Conservation (phyloP, 2,797 vertebrate genomes). For the Rhodeus uyekii region DNA sequence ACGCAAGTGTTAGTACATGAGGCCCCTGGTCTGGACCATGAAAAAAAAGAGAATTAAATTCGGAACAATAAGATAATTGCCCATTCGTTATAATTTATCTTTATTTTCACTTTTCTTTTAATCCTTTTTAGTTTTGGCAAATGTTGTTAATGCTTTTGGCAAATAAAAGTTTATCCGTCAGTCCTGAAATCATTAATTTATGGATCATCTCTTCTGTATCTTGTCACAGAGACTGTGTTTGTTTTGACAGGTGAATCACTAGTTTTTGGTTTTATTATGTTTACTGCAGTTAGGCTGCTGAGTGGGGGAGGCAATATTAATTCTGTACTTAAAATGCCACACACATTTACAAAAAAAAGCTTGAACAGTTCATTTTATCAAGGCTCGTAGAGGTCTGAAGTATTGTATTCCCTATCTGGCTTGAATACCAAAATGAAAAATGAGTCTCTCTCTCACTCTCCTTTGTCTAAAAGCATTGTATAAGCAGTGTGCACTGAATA, state of each 20-base stretch:
- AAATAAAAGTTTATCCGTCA: not conserved
- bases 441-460: not conserved
- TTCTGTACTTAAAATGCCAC: conserved; percentile 10
- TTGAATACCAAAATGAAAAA: conserved; percentile 22
- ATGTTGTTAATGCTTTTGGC: no score
- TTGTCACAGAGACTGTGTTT: conserved; percentile 7
- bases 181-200: not conserved
- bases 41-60: no score
- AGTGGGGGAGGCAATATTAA: not conserved
- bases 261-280: conserved; percentile 23
- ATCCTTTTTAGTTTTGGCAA: not conserved
- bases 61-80: no score
- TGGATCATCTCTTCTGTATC: not conserved
- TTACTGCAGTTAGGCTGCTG: not conserved
- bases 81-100: not conserved
- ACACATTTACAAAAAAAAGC: not conserved
- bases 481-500: conserved; percentile 1
- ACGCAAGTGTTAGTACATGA: no score
- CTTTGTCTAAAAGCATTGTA: not conserved
- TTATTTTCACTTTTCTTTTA: not conserved
- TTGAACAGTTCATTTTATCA: not conserved
- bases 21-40: no score
- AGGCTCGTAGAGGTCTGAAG: not conserved
- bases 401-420: conserved; percentile 17
- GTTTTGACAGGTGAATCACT: conserved; percentile 27